Base-by-base conservation (phyloP, 92 coral and sea anemone species). In the Hydrozoanthus gracilis region DNA sequence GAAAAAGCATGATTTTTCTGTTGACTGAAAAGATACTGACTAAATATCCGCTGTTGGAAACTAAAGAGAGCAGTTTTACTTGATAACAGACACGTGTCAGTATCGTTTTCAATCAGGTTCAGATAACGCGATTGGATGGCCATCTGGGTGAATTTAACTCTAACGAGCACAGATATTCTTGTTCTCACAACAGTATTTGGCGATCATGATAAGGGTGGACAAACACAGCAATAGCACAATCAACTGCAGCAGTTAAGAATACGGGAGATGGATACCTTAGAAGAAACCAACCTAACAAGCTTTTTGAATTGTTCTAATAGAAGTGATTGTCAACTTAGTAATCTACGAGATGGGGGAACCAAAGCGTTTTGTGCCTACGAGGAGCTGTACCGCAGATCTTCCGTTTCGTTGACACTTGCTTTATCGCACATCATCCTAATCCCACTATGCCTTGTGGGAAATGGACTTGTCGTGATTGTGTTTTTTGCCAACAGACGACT, bases 401-500 rank as follows among this genome's bases (percentile, higher is more conserved):
- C 90, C 6, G 73, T 55, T 4, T 88, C 98, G 1, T 71, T 87
- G 9, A 86, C 85, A 11, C 83, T 92, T 3, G 93, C 95, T 8
- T 73, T 90, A 8, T 89, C 85, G 60, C 92, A 87, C 64, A 88
- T 88, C 5, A 60, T 94, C 13, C 89, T 96, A 2, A 87, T 93
- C 13, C 94, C 96, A 0, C 66, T 90, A 17, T 92, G 92, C 27
- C 90, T 96, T 47, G 14, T 96, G 4, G 98, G 98, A 7, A 96
- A 96, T 75, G 96, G 96, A 0, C 90, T 93, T 11, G 98, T 96
- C 5, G 93, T 96, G 45, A 67, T 86, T 8, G 93, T 98, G 13
- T 94, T 94, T 79, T 80, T 85, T 13, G 44, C 88, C 14, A 96
- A 96, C 88, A 35, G 71, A 27, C 87, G 87, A 84, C 87, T 94